These are phyloP conservation scores for Natator depressus DNA, from an alignment of 2,113 vertebrate species.

Conservation along the genomic window DNA sequence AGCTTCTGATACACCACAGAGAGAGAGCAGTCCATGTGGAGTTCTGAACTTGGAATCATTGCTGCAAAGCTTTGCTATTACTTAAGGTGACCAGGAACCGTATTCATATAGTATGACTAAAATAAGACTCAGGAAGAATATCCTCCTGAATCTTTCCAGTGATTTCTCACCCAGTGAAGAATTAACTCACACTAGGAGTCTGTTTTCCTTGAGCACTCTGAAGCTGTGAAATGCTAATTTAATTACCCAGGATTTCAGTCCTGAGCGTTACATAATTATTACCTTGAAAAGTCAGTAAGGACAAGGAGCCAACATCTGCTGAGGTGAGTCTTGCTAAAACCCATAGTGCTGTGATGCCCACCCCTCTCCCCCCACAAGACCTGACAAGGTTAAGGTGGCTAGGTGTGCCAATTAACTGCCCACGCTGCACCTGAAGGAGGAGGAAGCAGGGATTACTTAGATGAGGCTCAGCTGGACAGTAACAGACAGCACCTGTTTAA, in stretches of 20 bases:
- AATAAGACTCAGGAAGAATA: rapidly evolving
- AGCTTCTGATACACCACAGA: neutral
- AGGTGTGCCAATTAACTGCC: neutral
- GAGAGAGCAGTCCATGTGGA: neutral
- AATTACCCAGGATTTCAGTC: neutral
- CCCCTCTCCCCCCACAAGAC: neutral
- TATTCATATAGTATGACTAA: neutral
- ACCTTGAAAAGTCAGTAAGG: neutral
- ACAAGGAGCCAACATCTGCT: neutral
- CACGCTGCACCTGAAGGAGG: neutral
- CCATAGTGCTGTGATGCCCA: neutral
- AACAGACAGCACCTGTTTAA: neutral
- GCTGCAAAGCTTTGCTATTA: neutral
- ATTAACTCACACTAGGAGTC: neutral
- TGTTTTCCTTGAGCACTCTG: neutral
- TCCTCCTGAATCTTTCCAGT: neutral
- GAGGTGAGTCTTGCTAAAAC: neutral
- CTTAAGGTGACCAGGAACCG: neutral
- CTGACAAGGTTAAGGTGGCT: neutral
- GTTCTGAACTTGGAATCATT: neutral
- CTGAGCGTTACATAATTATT: neutral
- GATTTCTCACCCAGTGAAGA: neutral
- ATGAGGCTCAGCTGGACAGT: neutral
- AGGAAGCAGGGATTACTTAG: neutral
- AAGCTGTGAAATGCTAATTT: neutral